Base-by-base conservation (phyloP, 2,888 invertebrate genomes). In the Cataglyphis livida region DNA sequence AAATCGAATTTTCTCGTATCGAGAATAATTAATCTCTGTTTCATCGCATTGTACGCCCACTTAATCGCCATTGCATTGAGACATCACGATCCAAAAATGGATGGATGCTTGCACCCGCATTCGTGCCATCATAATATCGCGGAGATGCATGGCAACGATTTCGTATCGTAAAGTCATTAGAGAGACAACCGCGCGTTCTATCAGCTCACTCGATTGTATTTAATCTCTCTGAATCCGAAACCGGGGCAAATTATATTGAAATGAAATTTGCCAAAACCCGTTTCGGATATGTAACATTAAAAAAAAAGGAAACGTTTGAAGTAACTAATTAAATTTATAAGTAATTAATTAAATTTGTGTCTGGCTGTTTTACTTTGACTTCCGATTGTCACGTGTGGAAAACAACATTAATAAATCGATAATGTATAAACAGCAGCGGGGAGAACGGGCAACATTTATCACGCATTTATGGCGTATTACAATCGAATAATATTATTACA, bases 81-180 rank as follows among this genome's bases (percentile, higher is more conserved):
- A 71, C 78, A 68, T 57, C 54, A 25, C 41, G 78, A 79, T 79
- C 35, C 38, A 68, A 59, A 71, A 79, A 79, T 59, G 59, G 21
- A 59, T 70, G 70, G 59, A 79, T 79, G 71, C 71, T 18, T 59
- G 78, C 78, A 71, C 78, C 78, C 78, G 78, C 78, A 79, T 79
- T 7, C 44, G 57, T 59, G 78, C 44, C 78, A 35, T 79, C 73
- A 71, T 79, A 71, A 44, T 71, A 28, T 21, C 68, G 54, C 38
- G 59, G 78, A 78, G 78, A 79, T 79, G 73, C 35, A 48, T 71
- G 44, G 78, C 59, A 59, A 25, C 44, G 71, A 79, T 79, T 70
- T 71, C 71, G 71, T 78, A 78, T 78, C 59, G 78, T 59, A 70
- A 78, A 78, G 71, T 78, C 57, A 71, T 78, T 78, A 44, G 59